phyloP scores from a whole-genome alignment of 2,797 vertebrate species.

The Cheirogaleus major region DNA sequence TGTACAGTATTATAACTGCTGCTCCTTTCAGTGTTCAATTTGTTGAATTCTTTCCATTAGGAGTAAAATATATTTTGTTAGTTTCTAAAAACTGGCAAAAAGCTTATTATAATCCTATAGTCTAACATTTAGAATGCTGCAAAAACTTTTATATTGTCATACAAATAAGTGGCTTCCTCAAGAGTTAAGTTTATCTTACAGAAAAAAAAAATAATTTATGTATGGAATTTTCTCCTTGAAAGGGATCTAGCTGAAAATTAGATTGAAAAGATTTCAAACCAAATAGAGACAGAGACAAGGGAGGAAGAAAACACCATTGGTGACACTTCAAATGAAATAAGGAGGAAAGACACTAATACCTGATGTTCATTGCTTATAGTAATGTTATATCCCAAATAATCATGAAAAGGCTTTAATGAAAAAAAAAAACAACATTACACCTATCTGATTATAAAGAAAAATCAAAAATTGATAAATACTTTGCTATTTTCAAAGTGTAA shows the following conservation, averaged over 20 bases:
- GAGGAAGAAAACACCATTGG: neutral
- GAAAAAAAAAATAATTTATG: neutral
- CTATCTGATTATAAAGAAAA: slow-evolving; percentile 30
- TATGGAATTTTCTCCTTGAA: slow-evolving; percentile 17
- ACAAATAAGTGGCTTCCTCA: slow-evolving; percentile 2
- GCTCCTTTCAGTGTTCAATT: neutral
- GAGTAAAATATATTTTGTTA: slow-evolving; percentile 32
- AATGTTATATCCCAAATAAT: neutral
- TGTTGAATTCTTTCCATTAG: slow-evolving; percentile 41
- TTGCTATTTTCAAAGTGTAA: slow-evolving; percentile 59
- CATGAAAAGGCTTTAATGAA: neutral
- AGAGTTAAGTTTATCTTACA: slow-evolving; percentile 17
- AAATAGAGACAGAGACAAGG: neutral
- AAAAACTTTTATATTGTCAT: neutral
- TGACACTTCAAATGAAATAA: neutral
- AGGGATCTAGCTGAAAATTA: slow-evolving; percentile 48
- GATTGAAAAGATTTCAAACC: slow-evolving; percentile 46
- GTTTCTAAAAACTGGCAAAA: slow-evolving; percentile 12
- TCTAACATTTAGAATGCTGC: neutral
- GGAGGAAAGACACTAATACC: neutral
- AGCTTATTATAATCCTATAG: neutral
- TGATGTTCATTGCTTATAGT: neutral
- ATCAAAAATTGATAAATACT: slow-evolving; percentile 28
- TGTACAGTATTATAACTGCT: neutral
- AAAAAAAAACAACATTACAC: slow-evolving; percentile 22